These are phyloP conservation scores for Benitochromis conjunctus DNA, from an alignment of 2,113 vertebrate species.

Conservation along the genomic window DNA sequence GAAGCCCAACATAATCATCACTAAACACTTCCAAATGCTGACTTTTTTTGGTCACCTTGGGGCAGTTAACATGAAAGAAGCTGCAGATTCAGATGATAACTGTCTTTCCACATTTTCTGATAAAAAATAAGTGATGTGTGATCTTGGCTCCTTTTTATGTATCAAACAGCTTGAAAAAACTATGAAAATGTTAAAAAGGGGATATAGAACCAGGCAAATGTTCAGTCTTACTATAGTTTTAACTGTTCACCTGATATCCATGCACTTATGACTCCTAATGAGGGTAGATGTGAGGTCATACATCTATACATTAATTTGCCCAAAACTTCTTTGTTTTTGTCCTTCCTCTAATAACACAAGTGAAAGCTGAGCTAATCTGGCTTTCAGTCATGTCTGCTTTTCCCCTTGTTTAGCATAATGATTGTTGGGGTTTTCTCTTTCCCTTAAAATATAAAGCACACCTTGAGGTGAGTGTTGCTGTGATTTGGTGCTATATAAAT, in stretches of 20 bases:
- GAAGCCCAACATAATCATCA: not conserved
- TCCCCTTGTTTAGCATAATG: not conserved
- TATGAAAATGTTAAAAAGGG: not conserved
- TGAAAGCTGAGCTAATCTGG: not conserved
- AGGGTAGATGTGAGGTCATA: not conserved
- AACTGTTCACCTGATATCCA: not conserved
- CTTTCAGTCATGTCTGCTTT: not conserved
- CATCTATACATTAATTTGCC: not conserved
- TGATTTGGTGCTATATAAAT: not conserved
- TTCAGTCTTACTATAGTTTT: not conserved
- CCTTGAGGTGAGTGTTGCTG: not conserved
- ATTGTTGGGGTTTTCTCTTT: not conserved
- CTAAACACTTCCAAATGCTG: not conserved
- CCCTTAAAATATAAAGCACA: not conserved
- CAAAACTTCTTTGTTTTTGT: not conserved
- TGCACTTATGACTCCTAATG: not conserved
- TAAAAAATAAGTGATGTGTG: not conserved
- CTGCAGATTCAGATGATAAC: not conserved
- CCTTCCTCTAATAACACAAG: not conserved
- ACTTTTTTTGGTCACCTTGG: not conserved
- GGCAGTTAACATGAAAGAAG: not conserved
- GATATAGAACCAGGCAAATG: not conserved
- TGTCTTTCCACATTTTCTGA: not conserved
- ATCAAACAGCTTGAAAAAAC: not conserved
- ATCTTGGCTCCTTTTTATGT: not conserved